These are phyloP conservation scores for Lacerta bilineata DNA, from an alignment of 2,797 vertebrate species.

Conservation along the genomic window DNA sequence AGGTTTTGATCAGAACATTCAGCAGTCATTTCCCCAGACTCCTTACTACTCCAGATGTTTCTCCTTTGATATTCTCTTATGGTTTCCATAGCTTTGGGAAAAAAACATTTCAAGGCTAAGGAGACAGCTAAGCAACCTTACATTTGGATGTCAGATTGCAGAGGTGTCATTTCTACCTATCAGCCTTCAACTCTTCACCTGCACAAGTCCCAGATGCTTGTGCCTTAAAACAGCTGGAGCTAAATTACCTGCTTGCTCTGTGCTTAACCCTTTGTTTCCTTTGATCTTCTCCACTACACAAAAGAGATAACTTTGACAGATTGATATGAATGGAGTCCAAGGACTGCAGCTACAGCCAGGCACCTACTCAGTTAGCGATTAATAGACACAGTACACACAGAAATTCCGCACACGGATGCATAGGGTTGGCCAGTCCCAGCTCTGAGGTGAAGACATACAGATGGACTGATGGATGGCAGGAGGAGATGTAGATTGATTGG, in stretches of 20 bases:
- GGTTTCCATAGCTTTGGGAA: not conserved
- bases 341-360: constrained; percentile 19
- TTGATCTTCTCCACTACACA: not conserved
- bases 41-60: not conserved
- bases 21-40: not conserved
- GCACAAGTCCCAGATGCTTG: not conserved
- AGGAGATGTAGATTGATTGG: constrained; percentile 44
- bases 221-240: not conserved
- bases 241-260: not conserved
- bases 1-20: not conserved
- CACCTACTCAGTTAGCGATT: constrained; percentile 8
- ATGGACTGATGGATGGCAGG: constrained; percentile 41
- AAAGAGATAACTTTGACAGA: constrained; percentile 20
- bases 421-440: not conserved
- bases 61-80: not conserved
- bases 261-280: not conserved
- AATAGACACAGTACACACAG: constrained; percentile 11
- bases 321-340: constrained; percentile 17
- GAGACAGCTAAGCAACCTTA: not conserved
- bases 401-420: constrained; percentile 16
- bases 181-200: not conserved
- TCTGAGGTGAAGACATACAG: constrained; percentile 38
- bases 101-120: not conserved
- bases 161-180: not conserved
- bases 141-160: not conserved